Evolutionary conservation across 2,888 invertebrate genomes (phyloP), one percentile per base, ranked within the genome.

Genomic region (Nineta flava): DNA sequence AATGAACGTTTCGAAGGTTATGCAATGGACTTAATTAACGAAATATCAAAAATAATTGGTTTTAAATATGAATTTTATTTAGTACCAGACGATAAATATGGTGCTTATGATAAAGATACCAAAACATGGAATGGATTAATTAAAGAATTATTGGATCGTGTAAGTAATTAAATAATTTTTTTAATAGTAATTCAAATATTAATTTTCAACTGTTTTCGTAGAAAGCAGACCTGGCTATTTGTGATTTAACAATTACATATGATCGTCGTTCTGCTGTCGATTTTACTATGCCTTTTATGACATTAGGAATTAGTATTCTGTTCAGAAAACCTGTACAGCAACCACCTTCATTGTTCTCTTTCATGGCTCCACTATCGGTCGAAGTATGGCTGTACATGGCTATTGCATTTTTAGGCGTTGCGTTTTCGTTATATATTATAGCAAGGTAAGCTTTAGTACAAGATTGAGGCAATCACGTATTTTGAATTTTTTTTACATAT

Each of bases 271-370:
- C 81, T 55, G 83, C 80, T 35, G 91, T 92, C 13, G 94, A 94
- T 66, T 95, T 95, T 65, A 91, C 93, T 1, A 92, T 92, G 70
- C 97, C 97, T 1, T 99, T 96, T 68, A 95, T 99, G 91, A 94
- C 91, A 57, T 71, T 97, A 72, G 83, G 84, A 52, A 91, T 93
- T 57, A 87, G 91, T 60, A 92, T 95, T 63, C 66, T 93, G 54
- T 91, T 83, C 70, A 81, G 83, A 58, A 87, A 86, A 60, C 81
- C 90, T 4, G 75, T 76, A 53, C 81, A 81, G 52, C 78, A 82
- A 43, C 79, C 82, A 10, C 86, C 92, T 38, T 82, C 86, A 62
- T 70, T 93, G 26, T 90, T 94, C 69, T 88, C 91, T 15, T 95
- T 95, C 69, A 73, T 93, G 56, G 79, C 84, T 55, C 94, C 95